Evolutionary conservation across 2,797 vertebrate species (phyloP), one percentile per base, ranked within the genome.

Genomic region (Silurus lanzhouensis): DNA sequence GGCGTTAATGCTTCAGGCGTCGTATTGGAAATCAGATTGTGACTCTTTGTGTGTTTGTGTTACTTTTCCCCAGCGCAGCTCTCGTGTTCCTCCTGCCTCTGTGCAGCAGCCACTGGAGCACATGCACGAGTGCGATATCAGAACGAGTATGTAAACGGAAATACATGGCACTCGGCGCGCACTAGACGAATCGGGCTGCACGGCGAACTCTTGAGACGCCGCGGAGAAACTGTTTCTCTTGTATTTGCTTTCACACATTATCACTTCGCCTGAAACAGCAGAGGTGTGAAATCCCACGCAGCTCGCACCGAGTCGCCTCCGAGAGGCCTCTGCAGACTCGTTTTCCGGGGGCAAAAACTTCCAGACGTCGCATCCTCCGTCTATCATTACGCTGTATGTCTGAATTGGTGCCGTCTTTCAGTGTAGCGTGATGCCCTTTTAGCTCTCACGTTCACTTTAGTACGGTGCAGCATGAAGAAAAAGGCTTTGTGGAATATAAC

Each of bases 11-110:
- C 91, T 52, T 52, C 91, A 91, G 92, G 88, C 87, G 92, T 91
- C 92, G 89, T 90, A 94, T 91, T 89, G 91, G 86, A 92, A 93
- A 94, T 95, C 93, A 88, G 91, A 94, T 87, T 87, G 76, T 90
- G 84, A 86, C 70, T 61, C 74, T 81, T 87, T 80, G 60, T 83
- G 77, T 71, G 64, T 58, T 80, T 57, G 19, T 19, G 85, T 89
- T 90, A 87, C 83, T 75, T 10, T 85, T 67, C 15, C 52, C 19
- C 71, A 64, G 46, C 27, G n/a, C 71, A 61, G 31, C 38, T n/a
- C 63, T 76, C 20, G 55, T 14, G 2, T n/a, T 31, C n/a, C 1
- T 15, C 27, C 80, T 4, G 46, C 64, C 74, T 76, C 68, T 22
- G 38, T 70, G 6, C 38, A 52, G 48, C 48, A 52, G 48, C 6